Percentiles rank a stretch among this genome's conserved stretches.
Conservation (phyloP, 1,140 invertebrate genomes). For the Hypothenemus hampei region DNA sequence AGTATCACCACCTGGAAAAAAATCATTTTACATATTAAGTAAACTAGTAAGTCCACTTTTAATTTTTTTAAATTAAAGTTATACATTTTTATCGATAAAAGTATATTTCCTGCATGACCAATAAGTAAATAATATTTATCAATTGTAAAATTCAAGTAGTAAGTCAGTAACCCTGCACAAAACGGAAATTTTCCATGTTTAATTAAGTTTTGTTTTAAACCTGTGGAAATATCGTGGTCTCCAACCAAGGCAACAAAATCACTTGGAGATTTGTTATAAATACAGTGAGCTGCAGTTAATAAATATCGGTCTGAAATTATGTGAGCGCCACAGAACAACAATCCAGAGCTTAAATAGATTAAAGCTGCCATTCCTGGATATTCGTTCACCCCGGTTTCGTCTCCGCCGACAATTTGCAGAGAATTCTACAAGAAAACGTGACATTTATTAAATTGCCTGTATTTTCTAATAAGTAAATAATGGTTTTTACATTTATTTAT, state of each 20-base stretch:
- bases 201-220: slow-evolving; percentile 12
- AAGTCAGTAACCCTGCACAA: background rate
- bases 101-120: too few species aligned
- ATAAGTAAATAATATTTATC: too few species aligned
- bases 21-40: background rate
- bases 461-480: background rate
- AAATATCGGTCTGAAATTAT: slow-evolving; percentile 58
- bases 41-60: too few species aligned
- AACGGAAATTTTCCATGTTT: background rate
- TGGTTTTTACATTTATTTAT: background rate
- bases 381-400: slow-evolving; percentile 56
- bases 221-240: slow-evolving; percentile 34
- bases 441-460: background rate
- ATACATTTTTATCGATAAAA: too few species aligned
- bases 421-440: background rate
- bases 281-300: slow-evolving; percentile 67
- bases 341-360: slow-evolving; percentile 41
- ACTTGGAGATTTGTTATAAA: slow-evolving; percentile 31
- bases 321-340: slow-evolving; percentile 58
- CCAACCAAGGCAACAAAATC: slow-evolving; percentile 54
- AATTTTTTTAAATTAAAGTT: too few species aligned
- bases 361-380: slow-evolving; percentile 63
- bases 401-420: slow-evolving; percentile 56
- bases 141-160: too few species aligned
- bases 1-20: slow-evolving; percentile 44